Evolutionary conservation across 2,888 invertebrate genomes (phyloP).

Genomic region (Sturmia bella): DNA sequence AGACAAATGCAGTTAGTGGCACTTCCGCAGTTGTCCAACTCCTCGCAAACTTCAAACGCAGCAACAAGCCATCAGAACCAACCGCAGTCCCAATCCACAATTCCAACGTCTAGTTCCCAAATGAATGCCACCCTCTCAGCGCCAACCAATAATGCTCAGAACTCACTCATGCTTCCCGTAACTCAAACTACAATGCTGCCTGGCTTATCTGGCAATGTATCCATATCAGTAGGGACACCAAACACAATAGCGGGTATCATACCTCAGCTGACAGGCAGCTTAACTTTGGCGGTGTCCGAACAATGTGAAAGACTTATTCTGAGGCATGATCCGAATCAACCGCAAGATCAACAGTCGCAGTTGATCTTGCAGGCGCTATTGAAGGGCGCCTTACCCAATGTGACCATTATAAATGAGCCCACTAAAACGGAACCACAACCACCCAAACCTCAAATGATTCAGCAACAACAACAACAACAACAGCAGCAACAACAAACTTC

Average conservation of each 20-base stretch:
- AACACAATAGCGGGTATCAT: conserved; percentile 80
- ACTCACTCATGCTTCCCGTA: conserved; percentile 15
- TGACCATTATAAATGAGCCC: conserved; percentile 81
- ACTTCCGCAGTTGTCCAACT: conserved; percentile 73
- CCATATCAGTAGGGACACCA: conserved; percentile 79
- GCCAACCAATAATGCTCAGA: conserved; percentile 47
- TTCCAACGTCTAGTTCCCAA: conserved; percentile 41
- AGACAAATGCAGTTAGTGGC: conserved; percentile 77
- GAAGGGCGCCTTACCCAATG: conserved; percentile 81
- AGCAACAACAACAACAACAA: too few species aligned
- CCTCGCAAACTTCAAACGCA: conserved; percentile 47
- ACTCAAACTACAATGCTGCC: conserved; percentile 72
- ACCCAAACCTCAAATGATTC: conserved; percentile 57
- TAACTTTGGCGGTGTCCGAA: conserved; percentile 86
- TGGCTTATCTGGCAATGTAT: conserved; percentile 76
- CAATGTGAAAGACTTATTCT: conserved; percentile 86
- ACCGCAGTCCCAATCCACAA: conserved; percentile 50
- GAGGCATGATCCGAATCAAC: conserved; percentile 85
- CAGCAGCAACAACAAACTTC: conserved; percentile 64
- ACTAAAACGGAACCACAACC: conserved; percentile 74
- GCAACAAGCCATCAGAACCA: conserved; percentile 46
- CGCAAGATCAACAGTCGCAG: conserved; percentile 83
- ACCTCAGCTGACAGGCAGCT: conserved; percentile 85
- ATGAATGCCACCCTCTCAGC: conserved; percentile 61
- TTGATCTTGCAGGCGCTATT: conserved; percentile 81